phyloP scores from a whole-genome alignment of 2,888 invertebrate species.

The Apomyelois bistriatella region DNA sequence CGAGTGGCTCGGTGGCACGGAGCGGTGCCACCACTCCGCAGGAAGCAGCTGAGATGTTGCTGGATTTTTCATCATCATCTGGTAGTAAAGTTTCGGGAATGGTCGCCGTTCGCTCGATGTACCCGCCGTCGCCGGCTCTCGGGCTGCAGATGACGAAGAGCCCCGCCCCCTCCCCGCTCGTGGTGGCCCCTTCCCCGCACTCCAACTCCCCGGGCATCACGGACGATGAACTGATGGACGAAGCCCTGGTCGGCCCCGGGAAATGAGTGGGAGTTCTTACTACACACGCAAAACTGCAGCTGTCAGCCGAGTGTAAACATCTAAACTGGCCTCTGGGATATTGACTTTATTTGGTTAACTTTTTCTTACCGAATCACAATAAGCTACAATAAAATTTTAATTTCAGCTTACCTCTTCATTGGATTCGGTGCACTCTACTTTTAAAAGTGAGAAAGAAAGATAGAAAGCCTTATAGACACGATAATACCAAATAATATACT shows the following conservation, averaged over 20 bases:
- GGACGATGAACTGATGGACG: slow-evolving; percentile 95
- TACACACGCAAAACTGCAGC: neutral
- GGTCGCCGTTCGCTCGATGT: slow-evolving; percentile 78
- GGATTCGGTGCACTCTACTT: neutral
- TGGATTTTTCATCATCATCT: slow-evolving; percentile 83
- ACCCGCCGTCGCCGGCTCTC: slow-evolving; percentile 83
- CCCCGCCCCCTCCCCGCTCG: slow-evolving; percentile 85
- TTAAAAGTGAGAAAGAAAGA: neutral
- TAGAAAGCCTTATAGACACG: neutral
- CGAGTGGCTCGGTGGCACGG: slow-evolving; percentile 62
- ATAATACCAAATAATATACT: neutral
- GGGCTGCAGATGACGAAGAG: slow-evolving; percentile 89
- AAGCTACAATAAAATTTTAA: neutral
- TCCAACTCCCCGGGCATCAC: slow-evolving; percentile 90
- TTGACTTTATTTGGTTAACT: neutral
- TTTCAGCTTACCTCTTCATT: neutral
- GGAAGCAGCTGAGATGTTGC: slow-evolving; percentile 82
- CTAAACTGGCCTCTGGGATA: neutral
- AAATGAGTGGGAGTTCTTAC: slow-evolving; percentile 72
- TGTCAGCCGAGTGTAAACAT: neutral
- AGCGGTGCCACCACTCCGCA: slow-evolving; percentile 75
- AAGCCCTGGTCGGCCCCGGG: slow-evolving; percentile 88
- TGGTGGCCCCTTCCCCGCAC: slow-evolving; percentile 83
- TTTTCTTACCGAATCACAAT: neutral
- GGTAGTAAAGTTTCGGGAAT: slow-evolving; percentile 78